A percentile compares a stretch with the other conserved stretches of the same genome.
phyloP scores from a whole-genome alignment of 2,888 invertebrate species.

The Carabus problematicus region DNA sequence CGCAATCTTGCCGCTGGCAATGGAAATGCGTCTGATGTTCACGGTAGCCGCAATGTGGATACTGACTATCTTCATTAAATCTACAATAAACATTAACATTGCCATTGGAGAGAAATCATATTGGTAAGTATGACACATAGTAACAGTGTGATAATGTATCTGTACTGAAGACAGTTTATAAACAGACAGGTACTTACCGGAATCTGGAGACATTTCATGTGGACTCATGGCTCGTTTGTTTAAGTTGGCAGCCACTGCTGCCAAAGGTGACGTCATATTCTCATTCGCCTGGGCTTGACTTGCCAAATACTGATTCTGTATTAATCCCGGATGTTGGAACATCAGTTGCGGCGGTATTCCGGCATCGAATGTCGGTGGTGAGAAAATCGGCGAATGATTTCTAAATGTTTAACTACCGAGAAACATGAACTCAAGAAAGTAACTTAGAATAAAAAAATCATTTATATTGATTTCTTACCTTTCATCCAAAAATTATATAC shows the following conservation, averaged over 20 bases:
- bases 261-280: constrained; percentile 59
- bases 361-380: constrained; percentile 55
- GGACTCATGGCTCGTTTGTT: constrained; percentile 62
- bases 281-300: constrained; percentile 52
- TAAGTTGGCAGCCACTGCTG: constrained; percentile 63
- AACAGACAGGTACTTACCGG: constrained; percentile 60
- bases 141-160: constrained; percentile 6
- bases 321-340: constrained; percentile 56
- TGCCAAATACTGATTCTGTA: constrained; percentile 55
- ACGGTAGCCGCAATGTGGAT: constrained; percentile 88
- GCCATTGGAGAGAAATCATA: neutral
- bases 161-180: neutral
- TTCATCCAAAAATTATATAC: no score
- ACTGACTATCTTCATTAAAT: constrained; percentile 91
- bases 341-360: constrained; percentile 56
- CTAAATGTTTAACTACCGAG: no score
- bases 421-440: no score
- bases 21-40: constrained; percentile 97
- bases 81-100: constrained; percentile 49
- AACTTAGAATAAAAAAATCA: no score
- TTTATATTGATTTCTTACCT: no score
- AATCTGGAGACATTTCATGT: constrained; percentile 67
- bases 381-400: constrained; percentile 35
- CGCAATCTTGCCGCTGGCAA: constrained; percentile 90
- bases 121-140: constrained; percentile 14